Evolutionary conservation across 2,797 vertebrate species (phyloP), one percentile per base, ranked within the genome.

Genomic region (Cynodonichthys magdalenae): DNA sequence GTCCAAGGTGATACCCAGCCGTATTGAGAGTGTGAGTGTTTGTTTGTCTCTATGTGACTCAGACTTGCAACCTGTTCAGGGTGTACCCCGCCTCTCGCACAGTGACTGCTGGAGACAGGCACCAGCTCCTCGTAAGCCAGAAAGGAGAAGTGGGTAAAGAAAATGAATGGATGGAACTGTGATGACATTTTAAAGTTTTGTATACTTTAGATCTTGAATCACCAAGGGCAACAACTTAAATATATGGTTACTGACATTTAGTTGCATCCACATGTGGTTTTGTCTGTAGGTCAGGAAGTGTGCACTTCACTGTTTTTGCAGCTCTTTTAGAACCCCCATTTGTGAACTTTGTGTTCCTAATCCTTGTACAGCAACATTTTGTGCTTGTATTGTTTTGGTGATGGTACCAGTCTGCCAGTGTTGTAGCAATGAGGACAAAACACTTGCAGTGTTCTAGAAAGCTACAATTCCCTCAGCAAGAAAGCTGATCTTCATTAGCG

Each of bases 251-350:
- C 81, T 80, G 87, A 90, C 89, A 90, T 90, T 90, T 88, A 88
- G 83, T 82, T 79, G 88, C 83, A 87, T 88, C 84, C 89, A 86
- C 89, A 80, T 90, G 89, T 67, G 91, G 90, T 90, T 92, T 82
- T 74, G 82, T 72, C 81, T 82, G 71, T 54, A 69, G 87, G 86
- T 84, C 88, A 92, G 90, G 88, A 91, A 89, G 83, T 92, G 87
- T 66, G 75, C 72, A 79, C 59, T 71, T 81, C 63, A 51, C 8
- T 66, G 15, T 49, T 44, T 64, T 52, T 80, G 81, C 81, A 81
- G 34, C 79, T 77, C 71, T 79, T 86, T 72, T 65, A 74, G 62
- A 73, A 63, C 79, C 77, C 36, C 74, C 70, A 59, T 49, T 75
- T 69, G 63, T 69, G 66, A 79, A 66, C 56, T 12, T 41, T 58